Evolutionary conservation across 2,888 invertebrate genomes (phyloP), one percentile per base, ranked within the genome.

Genomic region (Brenthis ino): DNA sequence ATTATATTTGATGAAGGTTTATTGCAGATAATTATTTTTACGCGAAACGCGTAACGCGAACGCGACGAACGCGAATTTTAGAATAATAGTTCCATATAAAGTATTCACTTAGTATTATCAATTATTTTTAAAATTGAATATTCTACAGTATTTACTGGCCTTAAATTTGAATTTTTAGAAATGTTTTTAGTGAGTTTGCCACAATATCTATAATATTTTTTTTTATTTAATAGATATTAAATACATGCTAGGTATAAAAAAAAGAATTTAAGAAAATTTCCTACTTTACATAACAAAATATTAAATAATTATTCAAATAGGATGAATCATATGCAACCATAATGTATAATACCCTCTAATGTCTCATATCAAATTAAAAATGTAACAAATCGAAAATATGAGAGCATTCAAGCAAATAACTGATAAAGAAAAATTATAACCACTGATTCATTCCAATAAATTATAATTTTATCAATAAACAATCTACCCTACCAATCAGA

Each of bases 171-270:
- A 28, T 28, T 28, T 28, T 28, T 28, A 4, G 3, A 28, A 5
- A 28, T 28, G 28, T 28, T 28, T 28, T 28, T 28, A 28, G 37
- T 43, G 2, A 43, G 1, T n/a, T 60, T 8, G n/a, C 5, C 0
- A 12, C 2, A 8, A 14, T 20, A 11, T 8, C n/a, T 20, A 58
- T 48, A 58, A 14, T 0, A 13, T 58, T 1, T 12, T 28, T 28
- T 28, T 28, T 28, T 28, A 28, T 28, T 24, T 12, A 50, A n/a
- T 3, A 60, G 28, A 50, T 20, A 58, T 58, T 58, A 4, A 50
- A 43, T 12, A 50, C 60, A 60, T 60, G 60, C 60, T 33, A 50
- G 28, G 48, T 58, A 60, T n/a, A 16, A 50, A 50, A 50, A 6
- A 6, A 60, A n/a, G 16, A 33, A 13, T 33, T 33, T 50, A n/a